phyloP scores from a whole-genome alignment of 2,797 vertebrate genomes.

The Cuculus canorus region DNA sequence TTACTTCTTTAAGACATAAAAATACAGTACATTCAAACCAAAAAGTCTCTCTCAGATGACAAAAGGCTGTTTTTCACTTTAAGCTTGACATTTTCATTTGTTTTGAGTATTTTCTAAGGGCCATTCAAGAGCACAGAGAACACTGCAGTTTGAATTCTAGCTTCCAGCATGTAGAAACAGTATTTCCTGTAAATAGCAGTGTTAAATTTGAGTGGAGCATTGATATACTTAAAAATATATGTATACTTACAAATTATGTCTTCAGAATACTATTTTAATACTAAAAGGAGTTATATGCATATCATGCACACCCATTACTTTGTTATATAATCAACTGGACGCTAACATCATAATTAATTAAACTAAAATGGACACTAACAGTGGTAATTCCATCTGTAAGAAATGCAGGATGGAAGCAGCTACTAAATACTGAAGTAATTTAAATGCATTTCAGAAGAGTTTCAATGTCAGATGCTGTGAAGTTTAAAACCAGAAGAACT shows the following conservation, averaged over 20 bases:
- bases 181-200: neutral
- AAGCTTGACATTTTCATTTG: neutral
- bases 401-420: neutral
- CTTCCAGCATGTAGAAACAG: neutral
- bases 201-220: neutral
- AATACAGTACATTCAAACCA: neutral
- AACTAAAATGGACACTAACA: neutral
- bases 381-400: neutral
- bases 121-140: neutral
- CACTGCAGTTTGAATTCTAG: neutral
- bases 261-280: neutral
- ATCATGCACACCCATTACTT: neutral
- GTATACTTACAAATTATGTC: neutral
- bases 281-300: neutral
- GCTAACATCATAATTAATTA: neutral
- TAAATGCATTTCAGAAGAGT: slow-evolving; percentile 1
- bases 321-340: neutral
- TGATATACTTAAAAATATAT: neutral
- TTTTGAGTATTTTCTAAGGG: neutral
- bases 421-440: neutral
- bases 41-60: neutral
- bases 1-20: neutral
- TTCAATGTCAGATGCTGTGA: neutral
- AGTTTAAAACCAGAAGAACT: slow-evolving; percentile 32
- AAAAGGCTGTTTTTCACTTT: neutral